Evolutionary conservation across 2,797 vertebrate genomes (phyloP).

Genomic region (Phyllotis vaccarum): DNA sequence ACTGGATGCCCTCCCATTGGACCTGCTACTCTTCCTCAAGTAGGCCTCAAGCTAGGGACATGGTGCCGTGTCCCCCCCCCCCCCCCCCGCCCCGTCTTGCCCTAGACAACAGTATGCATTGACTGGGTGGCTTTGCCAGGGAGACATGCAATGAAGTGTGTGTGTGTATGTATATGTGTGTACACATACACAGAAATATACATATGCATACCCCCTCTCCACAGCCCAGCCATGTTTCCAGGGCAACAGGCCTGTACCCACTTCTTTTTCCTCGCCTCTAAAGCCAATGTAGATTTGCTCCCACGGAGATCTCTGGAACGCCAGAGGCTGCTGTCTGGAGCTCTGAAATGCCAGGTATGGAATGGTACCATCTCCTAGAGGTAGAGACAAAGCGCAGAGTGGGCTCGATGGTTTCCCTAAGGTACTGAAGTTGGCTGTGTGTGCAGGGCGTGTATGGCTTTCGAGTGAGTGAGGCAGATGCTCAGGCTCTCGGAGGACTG

Average conservation of each 20-base stretch:
- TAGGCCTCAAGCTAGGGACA: conserved; percentile 29
- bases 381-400: neutral
- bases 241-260: conserved; percentile 76
- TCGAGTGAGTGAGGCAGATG: neutral
- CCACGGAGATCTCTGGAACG: conserved; percentile 30
- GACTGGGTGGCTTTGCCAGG: neutral
- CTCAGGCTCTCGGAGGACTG: conserved; percentile 74
- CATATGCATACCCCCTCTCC: neutral
- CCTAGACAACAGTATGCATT: neutral
- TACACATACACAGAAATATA: no score
- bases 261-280: conserved; percentile 57
- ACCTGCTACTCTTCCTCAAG: conserved; percentile 85
- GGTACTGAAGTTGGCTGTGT: neutral
- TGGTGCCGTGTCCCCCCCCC: no score
- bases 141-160: neutral
- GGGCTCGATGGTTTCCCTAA: neutral
- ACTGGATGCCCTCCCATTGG: conserved; percentile 79
- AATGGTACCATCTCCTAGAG: neutral
- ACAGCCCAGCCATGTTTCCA: conserved; percentile 77
- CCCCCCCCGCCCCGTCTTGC: no score
- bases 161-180: neutral
- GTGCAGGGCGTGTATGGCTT: conserved; percentile 56
- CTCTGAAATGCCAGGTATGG: conserved; percentile 82
- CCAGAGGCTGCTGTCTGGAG: conserved; percentile 73
- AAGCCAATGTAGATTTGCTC: conserved; percentile 74